phyloP scores from a whole-genome alignment of 2,888 invertebrate genomes.

The Pollenia angustigena region DNA sequence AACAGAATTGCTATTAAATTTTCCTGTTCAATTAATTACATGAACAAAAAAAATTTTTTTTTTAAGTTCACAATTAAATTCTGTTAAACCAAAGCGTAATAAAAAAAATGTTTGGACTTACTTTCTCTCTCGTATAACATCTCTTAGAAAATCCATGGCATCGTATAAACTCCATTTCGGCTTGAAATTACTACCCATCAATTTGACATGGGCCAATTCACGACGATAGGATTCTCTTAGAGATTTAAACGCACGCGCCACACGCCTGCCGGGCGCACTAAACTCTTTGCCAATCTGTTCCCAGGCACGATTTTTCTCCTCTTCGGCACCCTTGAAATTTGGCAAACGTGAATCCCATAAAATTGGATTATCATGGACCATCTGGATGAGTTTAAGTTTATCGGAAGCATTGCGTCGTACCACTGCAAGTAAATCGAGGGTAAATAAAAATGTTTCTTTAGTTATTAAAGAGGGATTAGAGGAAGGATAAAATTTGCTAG shows the following conservation, averaged over 20 bases:
- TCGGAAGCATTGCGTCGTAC: conserved; percentile 83
- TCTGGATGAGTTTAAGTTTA: conserved; percentile 82
- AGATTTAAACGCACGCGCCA: conserved; percentile 83
- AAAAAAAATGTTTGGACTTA: conserved; percentile 76
- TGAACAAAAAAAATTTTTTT: neutral
- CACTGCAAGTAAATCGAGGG: conserved; percentile 80
- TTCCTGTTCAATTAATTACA: neutral
- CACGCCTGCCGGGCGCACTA: conserved; percentile 82
- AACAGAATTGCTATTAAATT: too few species aligned
- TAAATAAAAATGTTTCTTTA: conserved; percentile 77
- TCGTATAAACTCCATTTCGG: conserved; percentile 83
- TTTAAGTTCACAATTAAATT: too few species aligned
- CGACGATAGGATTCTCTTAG: conserved; percentile 83
- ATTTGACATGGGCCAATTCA: conserved; percentile 82
- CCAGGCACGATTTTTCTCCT: conserved; percentile 83
- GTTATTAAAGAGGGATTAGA: conserved; percentile 67
- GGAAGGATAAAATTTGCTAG: conserved; percentile 35
- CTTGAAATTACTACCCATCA: conserved; percentile 83
- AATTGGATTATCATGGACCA: conserved; percentile 83
- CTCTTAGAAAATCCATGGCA: conserved; percentile 83
- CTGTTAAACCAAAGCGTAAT: neutral
- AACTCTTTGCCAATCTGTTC: conserved; percentile 83
- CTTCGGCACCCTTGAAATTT: conserved; percentile 83
- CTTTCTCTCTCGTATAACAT: conserved; percentile 83
- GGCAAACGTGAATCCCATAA: conserved; percentile 83